A percentile compares a stretch with the other conserved stretches of the same genome.
Evolutionary conservation across 2,797 vertebrate genomes (phyloP).

Genomic region (Chanos chanos): DNA sequence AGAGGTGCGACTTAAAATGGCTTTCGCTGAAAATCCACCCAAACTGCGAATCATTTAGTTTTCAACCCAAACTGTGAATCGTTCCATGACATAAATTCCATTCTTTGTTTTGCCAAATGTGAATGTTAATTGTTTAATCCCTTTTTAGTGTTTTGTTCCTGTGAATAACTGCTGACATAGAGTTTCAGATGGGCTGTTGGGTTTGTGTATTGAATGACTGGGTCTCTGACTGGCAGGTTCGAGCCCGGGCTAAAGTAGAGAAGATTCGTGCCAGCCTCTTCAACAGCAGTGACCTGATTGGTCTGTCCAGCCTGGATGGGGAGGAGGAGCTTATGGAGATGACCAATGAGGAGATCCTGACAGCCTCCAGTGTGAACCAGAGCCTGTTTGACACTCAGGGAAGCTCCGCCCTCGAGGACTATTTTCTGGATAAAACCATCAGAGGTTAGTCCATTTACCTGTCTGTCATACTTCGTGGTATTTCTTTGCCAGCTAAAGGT

Average conservation of each 20-base stretch:
- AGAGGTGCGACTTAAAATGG: constrained; percentile 76
- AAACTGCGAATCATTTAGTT: too few species aligned
- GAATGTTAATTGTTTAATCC: too few species aligned
- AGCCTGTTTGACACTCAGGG: constrained; percentile 97
- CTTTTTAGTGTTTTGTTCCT: too few species aligned
- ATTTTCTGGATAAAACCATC: constrained; percentile 92
- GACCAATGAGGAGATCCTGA: constrained; percentile 96
- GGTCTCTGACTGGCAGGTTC: constrained; percentile 71
- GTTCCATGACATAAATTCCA: too few species aligned
- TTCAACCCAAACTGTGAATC: too few species aligned
- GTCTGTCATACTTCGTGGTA: neutral
- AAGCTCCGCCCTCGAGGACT: constrained; percentile 93
- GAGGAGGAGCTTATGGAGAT: constrained; percentile 97
- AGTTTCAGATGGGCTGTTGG: too few species aligned
- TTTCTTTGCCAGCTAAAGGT: too few species aligned
- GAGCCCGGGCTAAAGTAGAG: constrained; percentile 94
- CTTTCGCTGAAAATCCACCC: neutral
- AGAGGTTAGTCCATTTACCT: constrained; percentile 72
- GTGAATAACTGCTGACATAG: too few species aligned
- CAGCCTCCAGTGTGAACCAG: constrained; percentile 95
- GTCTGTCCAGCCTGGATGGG: constrained; percentile 91
- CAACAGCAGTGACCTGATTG: constrained; percentile 96
- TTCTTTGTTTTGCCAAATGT: neutral
- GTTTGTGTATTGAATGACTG: neutral
- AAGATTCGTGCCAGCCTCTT: constrained; percentile 97